Evolutionary conservation across 2,797 vertebrate species (phyloP), one percentile per base, ranked within the genome.

Genomic region (Melanotaenia maccullochi): DNA sequence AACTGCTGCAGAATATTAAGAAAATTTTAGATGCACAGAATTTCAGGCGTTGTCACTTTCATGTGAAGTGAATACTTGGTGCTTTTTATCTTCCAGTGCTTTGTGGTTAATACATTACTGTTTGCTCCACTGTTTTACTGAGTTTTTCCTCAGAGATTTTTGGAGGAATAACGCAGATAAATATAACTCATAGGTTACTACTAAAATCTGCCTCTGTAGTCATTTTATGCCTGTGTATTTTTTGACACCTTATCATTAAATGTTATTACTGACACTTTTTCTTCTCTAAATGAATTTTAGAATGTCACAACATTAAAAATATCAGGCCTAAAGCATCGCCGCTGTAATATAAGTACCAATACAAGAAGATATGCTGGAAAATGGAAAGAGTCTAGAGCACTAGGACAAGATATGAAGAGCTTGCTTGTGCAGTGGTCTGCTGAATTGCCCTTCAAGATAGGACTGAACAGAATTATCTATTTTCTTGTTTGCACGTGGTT

Each of bases 351-450:
- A n/a, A 4, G n/a, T n/a, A 22, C 20, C 20, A 49, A 22, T n/a
- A 49, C 20, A 49, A 49, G n/a, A 49, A 49, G 47, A 22, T n/a
- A 49, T 49, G 8, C 9, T 3, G 9, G 9, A 22, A 49, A 49
- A 11, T 49, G 7, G 20, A 47, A n/a, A 49, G 4, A 1, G 47
- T 49, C 9, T 22, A 49, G 2, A 22, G 47, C 47, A 22, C n/a
- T 22, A 49, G 8, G 20, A 49, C 20, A 22, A 49, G 20, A 22
- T 49, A 7, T n/a, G n/a, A 47, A 47, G 20, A 47, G 44, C 44
- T 20, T 52, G 51, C 66, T 71, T 52, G 67, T 78, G 67, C 36
- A 42, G 57, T 63, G 54, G 60, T 75, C 47, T 71, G 60, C 42
- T 75, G 36, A 64, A 65, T 14, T 76, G 52, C 60, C 32, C 56